Evolutionary conservation across 1,140 invertebrate species (phyloP).

Genomic region (Drosophila arawakana): DNA sequence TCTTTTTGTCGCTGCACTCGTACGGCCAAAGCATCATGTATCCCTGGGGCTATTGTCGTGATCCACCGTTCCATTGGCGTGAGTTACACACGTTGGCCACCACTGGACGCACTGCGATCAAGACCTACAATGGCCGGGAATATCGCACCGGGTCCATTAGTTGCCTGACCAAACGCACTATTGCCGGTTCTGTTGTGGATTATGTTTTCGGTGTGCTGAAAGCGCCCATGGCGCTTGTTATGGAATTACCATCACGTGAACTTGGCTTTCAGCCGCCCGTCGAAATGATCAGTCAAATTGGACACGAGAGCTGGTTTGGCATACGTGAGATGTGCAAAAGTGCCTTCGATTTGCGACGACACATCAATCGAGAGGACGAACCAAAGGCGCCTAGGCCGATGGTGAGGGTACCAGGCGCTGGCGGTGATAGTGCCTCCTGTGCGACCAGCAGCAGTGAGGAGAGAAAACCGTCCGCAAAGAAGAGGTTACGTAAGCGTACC

Average conservation of each 20-base stretch:
- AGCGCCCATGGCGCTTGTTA: constrained; percentile 88
- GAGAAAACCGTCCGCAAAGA: constrained; percentile 35
- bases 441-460: neutral
- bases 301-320: constrained; percentile 85
- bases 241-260: constrained; percentile 88
- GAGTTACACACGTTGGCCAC: constrained; percentile 80
- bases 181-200: constrained; percentile 89
- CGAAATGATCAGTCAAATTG: constrained; percentile 86
- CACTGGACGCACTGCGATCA: constrained; percentile 85
- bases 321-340: constrained; percentile 81
- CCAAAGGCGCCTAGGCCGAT: constrained; percentile 37
- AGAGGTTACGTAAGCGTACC: constrained; percentile 40
- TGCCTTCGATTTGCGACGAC: constrained; percentile 59
- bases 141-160: constrained; percentile 82
- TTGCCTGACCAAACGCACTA: constrained; percentile 85
- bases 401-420: neutral
- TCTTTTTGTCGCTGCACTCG: constrained; percentile 90
- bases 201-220: constrained; percentile 88
- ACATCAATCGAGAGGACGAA: constrained; percentile 53
- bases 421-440: neutral
- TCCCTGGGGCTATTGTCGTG: constrained; percentile 86
- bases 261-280: constrained; percentile 88
- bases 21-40: constrained; percentile 88
- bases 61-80: constrained; percentile 67
- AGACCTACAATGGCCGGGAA: constrained; percentile 85